Evolutionary conservation across 2,888 invertebrate genomes (phyloP), one percentile per base, ranked within the genome.

Genomic region (Meteorus colon): DNA sequence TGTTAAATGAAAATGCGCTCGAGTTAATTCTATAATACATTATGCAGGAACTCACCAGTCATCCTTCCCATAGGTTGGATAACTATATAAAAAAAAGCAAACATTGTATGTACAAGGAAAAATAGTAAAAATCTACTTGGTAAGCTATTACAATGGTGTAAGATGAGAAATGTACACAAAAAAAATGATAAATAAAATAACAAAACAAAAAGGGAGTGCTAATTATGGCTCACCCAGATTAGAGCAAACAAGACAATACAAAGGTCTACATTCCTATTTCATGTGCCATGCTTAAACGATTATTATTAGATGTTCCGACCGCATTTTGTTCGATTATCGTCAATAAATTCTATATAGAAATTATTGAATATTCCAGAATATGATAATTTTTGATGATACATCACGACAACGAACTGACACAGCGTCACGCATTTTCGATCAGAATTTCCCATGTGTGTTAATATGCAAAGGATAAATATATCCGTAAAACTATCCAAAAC

Each of bases 1-100:
- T 10, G 14, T 48, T 16, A 41, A 55, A 66, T 68, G n/a, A 72
- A 77, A 72, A 74, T 75, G 73, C 66, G 69, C 77, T 77, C 27
- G 12, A 41, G 63, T 65, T 70, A 71, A 60, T 27, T 73, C 68
- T 83, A 87, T 84, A 85, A 84, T 85, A 86, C 85, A 84, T 84
- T 83, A 82, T 86, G 84, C 84, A 86, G 84, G 83, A 85, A 90
- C 92, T 92, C 90, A 92, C 92, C 92, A 92, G 88, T 92, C 91
- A 89, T 92, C 92, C 91, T 92, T 92, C 88, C 91, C 91, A 90
- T 91, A 92, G 87, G 91, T 90, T 87, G 91, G 91, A 90, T 91
- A 92, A 91, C 91, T 92, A 90, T 86, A 88, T 85, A 86, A 76
- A 80, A 83, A 86, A 87, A 76, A 67, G 59, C 69, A 76, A 84